A percentile compares a stretch with the other conserved stretches of the same genome.
Evolutionary conservation across 30 jellyfish, hydroid and myxozoan species (phyloP).

Genomic region (Aurelia sp.): DNA sequence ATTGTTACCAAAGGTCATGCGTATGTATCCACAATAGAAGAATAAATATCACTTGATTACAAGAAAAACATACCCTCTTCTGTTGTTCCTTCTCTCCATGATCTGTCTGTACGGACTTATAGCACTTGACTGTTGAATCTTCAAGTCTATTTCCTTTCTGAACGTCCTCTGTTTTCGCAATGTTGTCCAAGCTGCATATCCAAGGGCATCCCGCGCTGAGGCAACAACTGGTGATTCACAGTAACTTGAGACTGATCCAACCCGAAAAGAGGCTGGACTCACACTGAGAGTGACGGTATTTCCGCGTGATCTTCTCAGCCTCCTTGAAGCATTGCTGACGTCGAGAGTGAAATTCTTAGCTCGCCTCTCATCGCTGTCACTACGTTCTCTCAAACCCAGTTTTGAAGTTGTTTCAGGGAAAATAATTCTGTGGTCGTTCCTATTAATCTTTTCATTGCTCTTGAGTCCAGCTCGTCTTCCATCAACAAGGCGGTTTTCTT

Average conservation of each 20-base stretch:
- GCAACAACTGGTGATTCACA: conserved; percentile 84
- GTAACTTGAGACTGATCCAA: conserved; percentile 67
- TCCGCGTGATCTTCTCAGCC: conserved; percentile 84
- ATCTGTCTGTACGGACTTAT: conserved; percentile 61
- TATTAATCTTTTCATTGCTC: conserved; percentile 1
- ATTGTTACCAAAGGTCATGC: too few species aligned
- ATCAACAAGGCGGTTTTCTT: conserved; percentile 7
- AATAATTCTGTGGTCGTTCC: conserved; percentile 20
- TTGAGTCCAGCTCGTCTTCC: not conserved
- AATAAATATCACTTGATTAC: too few species aligned
- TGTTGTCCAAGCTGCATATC: conserved; percentile 97
- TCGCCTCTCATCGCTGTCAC: conserved; percentile 88
- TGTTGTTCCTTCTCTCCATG: conserved; percentile 41
- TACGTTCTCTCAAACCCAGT: conserved; percentile 71
- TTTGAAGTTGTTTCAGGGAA: conserved; percentile 37
- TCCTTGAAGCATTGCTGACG: conserved; percentile 72
- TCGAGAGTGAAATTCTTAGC: conserved; percentile 79
- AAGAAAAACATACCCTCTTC: conserved; percentile 60
- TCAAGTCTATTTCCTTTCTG: conserved; percentile 86
- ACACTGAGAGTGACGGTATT: conserved; percentile 76
- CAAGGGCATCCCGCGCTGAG: conserved; percentile 77
- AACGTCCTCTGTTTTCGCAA: conserved; percentile 89
- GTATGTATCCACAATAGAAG: too few species aligned
- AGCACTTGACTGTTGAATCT: conserved; percentile 67
- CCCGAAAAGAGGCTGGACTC: conserved; percentile 85